Evolutionary conservation across 2,113 vertebrate species (phyloP).

Genomic region (Eolophus roseicapilla): DNA sequence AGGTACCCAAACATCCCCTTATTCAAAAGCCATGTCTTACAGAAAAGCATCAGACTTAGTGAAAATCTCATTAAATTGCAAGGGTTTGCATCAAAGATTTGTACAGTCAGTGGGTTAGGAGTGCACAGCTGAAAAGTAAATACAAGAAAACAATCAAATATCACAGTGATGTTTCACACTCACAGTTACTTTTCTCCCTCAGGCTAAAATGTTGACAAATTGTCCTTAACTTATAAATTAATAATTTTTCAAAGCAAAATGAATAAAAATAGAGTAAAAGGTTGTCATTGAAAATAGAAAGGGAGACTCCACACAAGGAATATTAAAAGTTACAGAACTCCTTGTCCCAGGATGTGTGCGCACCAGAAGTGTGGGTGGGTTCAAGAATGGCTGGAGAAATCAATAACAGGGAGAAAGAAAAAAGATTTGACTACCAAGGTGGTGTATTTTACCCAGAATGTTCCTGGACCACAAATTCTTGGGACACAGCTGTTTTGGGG

Average conservation of each 20-base stretch:
- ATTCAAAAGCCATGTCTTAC: rapidly evolving
- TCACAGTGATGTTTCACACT: neutral
- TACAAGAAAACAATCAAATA: neutral
- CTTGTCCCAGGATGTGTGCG: neutral
- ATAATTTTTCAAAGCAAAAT: neutral
- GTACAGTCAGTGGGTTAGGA: neutral
- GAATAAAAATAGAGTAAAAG: neutral
- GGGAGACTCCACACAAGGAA: neutral
- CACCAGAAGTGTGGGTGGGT: neutral
- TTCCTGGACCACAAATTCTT: neutral
- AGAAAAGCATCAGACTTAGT: neutral
- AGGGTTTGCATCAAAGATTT: neutral
- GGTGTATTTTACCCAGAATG: neutral
- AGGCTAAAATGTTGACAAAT: neutral
- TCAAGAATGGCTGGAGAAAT: neutral
- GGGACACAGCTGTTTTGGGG: neutral
- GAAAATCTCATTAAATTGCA: neutral
- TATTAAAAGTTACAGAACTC: neutral
- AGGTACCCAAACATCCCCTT: neutral
- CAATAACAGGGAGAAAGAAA: neutral
- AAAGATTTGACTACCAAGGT: neutral
- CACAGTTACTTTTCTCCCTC: neutral
- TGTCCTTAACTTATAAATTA: neutral
- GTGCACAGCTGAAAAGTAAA: neutral
- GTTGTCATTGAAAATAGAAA: neutral